Evolutionary conservation across 2,113 vertebrate genomes (phyloP).

Genomic region (Stictonetta naevosa): DNA sequence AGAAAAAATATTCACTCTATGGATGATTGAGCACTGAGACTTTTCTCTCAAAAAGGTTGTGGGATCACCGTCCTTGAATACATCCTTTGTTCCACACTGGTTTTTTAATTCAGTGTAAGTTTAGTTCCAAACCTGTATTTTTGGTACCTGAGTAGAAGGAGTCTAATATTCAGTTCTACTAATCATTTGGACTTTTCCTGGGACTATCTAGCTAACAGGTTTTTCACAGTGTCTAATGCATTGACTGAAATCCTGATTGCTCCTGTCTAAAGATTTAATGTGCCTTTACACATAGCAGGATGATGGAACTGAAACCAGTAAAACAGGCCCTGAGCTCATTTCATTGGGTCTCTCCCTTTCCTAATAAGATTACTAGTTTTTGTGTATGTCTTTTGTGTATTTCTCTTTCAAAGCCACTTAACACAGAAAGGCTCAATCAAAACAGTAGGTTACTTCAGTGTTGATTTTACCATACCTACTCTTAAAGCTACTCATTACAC

Average conservation of each 20-base stretch:
- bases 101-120: neutral
- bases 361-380: neutral
- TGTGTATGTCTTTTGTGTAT: neutral
- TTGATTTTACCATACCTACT: neutral
- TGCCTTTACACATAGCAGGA: neutral
- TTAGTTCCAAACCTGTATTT: neutral
- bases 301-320: neutral
- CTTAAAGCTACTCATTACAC: neutral
- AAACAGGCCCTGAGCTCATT: neutral
- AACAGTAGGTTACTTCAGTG: neutral
- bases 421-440: neutral
- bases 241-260: neutral
- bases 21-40: neutral
- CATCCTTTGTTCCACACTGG: neutral
- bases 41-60: neutral
- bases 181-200: neutral
- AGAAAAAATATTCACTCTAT: neutral
- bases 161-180: neutral
- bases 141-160: neutral
- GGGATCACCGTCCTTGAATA: neutral
- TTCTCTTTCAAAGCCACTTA: neutral
- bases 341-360: neutral
- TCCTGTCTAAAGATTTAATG: neutral
- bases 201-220: neutral
- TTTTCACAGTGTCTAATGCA: neutral